Evolutionary conservation across 2,797 vertebrate genomes (phyloP).

Genomic region (Catostomus latipinnis): DNA sequence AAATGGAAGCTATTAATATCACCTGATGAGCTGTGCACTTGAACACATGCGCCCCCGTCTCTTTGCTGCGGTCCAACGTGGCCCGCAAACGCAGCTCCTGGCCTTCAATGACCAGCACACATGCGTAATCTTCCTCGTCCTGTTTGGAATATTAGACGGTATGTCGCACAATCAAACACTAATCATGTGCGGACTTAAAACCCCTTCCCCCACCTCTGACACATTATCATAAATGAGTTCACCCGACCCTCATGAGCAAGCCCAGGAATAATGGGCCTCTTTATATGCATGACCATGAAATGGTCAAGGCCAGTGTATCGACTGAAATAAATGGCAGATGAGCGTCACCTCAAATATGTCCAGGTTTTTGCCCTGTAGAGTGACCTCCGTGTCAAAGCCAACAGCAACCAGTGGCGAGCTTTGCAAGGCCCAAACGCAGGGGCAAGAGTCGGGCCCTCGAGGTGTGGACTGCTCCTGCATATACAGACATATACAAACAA

Average conservation of each 20-base stretch:
- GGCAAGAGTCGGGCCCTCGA: conserved; percentile 77
- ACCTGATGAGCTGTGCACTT: conserved; percentile 82
- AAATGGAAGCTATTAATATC: conserved; percentile 48
- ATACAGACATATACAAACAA: conserved; percentile 5
- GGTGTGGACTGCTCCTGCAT: conserved; percentile 66
- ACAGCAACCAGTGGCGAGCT: conserved; percentile 82
- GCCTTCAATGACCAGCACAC: conserved; percentile 82
- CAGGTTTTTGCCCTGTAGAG: conserved; percentile 81
- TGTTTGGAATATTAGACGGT: conserved; percentile 55
- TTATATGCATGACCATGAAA: conserved; percentile 51
- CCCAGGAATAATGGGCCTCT: conserved; percentile 27
- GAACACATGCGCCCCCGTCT: conserved; percentile 70
- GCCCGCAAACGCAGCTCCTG: conserved; percentile 73
- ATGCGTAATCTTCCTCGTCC: conserved; percentile 75
- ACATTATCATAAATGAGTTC: conserved; percentile 39
- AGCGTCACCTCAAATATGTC: conserved; percentile 79
- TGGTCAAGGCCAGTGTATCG: conserved; percentile 25
- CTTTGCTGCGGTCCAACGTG: conserved; percentile 66
- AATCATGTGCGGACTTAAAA: not conserved
- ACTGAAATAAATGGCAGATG: conserved; percentile 8
- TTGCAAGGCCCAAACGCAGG: conserved; percentile 76
- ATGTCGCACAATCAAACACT: conserved; percentile 12
- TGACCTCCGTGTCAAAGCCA: conserved; percentile 77
- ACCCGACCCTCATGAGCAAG: not conserved
- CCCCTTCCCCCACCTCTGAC: conserved; percentile 5